phyloP scores from a whole-genome alignment of 2,113 vertebrate species.

The Lasiurus cinereus region DNA sequence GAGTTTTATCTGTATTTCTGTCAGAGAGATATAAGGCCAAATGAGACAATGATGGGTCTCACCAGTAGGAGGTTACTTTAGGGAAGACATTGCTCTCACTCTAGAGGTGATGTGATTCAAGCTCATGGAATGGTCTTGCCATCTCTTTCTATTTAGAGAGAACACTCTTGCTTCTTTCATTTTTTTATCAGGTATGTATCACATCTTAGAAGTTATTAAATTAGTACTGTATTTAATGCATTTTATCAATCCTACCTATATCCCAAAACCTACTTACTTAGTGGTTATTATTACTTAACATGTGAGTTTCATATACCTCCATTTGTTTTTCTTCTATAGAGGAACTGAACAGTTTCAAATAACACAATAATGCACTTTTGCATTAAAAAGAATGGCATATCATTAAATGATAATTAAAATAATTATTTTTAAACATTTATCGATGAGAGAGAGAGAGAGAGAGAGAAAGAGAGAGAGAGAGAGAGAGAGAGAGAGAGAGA shows the following conservation, averaged over 20 bases:
- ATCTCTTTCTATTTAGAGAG: slow-evolving; percentile 25
- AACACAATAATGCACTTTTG: neutral
- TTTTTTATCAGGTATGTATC: neutral
- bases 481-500: no score
- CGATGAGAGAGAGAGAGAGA: no score
- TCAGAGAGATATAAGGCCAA: neutral
- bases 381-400: neutral
- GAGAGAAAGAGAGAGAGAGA: no score
- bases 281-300: neutral
- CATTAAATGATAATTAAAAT: neutral
- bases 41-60: neutral
- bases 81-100: neutral
- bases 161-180: neutral
- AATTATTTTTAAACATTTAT: no score
- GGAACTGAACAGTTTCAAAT: no score
- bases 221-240: neutral
- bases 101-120: neutral
- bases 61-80: neutral
- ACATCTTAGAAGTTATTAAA: neutral
- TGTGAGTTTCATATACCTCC: neutral
- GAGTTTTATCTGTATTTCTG: neutral
- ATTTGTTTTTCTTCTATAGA: slow-evolving; percentile 7
- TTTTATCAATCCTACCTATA: neutral
- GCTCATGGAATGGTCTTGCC: neutral
- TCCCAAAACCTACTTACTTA: neutral